Evolutionary conservation across 2,888 invertebrate species (phyloP).

Genomic region (Psylliodes chrysocephalus): DNA sequence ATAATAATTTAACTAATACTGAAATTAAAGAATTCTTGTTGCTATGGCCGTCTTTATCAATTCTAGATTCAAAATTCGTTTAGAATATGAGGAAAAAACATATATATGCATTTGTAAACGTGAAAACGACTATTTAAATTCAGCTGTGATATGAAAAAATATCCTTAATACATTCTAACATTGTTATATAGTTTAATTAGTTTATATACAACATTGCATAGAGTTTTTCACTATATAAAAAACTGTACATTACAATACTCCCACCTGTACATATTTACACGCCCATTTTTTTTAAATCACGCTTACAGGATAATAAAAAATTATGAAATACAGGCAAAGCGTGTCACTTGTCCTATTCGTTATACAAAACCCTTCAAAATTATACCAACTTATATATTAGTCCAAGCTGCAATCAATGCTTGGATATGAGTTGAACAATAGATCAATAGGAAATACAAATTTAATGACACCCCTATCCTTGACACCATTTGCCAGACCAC

Average conservation of each 20-base stretch:
- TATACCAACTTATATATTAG: too few species aligned
- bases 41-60: constrained; percentile 21
- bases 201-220: constrained; percentile 58
- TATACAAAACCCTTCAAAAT: background rate
- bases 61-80: background rate
- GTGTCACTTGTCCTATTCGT: background rate
- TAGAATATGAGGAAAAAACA: constrained; percentile 31
- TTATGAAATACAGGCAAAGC: constrained; percentile 28
- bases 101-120: constrained; percentile 36
- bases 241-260: constrained; percentile 56
- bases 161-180: constrained; percentile 56
- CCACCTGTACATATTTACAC: constrained; percentile 45
- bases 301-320: constrained; percentile 27
- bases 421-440: too few species aligned
- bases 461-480: too few species aligned
- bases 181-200: constrained; percentile 54
- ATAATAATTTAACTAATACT: constrained; percentile 20
- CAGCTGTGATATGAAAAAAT: constrained; percentile 57
- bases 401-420: too few species aligned
- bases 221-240: constrained; percentile 55
- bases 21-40: constrained; percentile 18
- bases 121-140: constrained; percentile 43
- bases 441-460: too few species aligned
- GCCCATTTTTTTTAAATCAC: constrained; percentile 17
- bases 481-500: too few species aligned